Evolutionary conservation across 2,888 invertebrate species (phyloP).

Genomic region (Amphimallon solstitiale): DNA sequence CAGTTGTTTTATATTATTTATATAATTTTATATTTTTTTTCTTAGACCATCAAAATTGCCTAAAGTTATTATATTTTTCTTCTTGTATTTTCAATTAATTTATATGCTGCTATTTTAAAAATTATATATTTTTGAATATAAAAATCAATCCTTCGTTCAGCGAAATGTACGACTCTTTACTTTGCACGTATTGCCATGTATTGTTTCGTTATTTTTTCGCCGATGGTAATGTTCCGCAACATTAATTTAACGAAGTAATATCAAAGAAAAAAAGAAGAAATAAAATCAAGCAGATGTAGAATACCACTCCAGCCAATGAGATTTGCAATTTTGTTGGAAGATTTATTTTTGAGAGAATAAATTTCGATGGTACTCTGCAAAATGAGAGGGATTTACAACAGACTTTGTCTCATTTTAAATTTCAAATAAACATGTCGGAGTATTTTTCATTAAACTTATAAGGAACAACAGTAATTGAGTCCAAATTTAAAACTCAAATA

Average conservation of each 20-base stretch:
- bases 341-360: conserved; percentile 16
- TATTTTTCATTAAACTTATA: background rate
- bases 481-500: too few species aligned
- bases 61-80: too few species aligned
- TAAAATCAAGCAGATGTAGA: conserved; percentile 16
- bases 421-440: background rate
- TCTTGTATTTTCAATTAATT: too few species aligned
- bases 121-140: too few species aligned
- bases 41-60: too few species aligned
- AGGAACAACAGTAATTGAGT: too few species aligned
- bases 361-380: conserved; percentile 6
- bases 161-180: conserved; percentile 7
- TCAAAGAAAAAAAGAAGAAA: conserved; percentile 1
- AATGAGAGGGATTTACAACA: conserved; percentile 9
- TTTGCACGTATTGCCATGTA: background rate
- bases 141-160: background rate
- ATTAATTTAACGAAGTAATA: conserved; percentile 33
- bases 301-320: conserved; percentile 19
- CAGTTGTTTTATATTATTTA: too few species aligned
- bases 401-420: conserved; percentile 17
- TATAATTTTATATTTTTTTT: too few species aligned
- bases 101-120: too few species aligned
- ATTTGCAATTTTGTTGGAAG: conserved; percentile 28
- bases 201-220: conserved; percentile 8
- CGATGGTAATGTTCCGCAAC: conserved; percentile 29